These are phyloP conservation scores for Lindbergichthys nudifrons DNA, from an alignment of 2,797 vertebrate genomes.

Conservation along the genomic window DNA sequence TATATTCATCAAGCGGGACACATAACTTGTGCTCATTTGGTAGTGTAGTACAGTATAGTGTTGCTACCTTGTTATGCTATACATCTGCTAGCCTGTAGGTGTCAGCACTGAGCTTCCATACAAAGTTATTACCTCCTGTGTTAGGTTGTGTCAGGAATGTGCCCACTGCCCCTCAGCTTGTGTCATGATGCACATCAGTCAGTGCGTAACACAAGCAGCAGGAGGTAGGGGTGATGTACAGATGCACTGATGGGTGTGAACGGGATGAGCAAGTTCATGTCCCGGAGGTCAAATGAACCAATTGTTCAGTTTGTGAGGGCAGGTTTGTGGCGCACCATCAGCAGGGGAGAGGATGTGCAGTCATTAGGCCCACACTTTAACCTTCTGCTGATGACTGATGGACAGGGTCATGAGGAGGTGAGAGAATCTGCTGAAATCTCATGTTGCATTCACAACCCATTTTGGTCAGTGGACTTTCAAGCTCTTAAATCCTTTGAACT, in stretches of 20 bases:
- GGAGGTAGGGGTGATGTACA: neutral
- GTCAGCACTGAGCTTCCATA: constrained; percentile 7
- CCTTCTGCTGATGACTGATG: constrained; percentile 57
- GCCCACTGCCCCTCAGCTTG: neutral
- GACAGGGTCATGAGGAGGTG: constrained; percentile 53
- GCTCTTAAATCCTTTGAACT: neutral
- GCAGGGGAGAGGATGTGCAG: constrained; percentile 72
- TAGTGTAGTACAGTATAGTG: neutral
- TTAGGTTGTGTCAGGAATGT: constrained; percentile 3
- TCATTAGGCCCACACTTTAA: constrained; percentile 60
- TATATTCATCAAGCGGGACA: neutral
- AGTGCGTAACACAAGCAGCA: constrained; percentile 13
- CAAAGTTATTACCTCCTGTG: neutral
- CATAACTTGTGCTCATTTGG: neutral
- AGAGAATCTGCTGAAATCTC: constrained; percentile 17
- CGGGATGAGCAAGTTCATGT: constrained; percentile 45
- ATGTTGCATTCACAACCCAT: neutral
- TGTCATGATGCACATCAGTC: constrained; percentile 2
- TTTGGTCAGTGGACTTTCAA: neutral
- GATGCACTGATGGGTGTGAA: constrained; percentile 17
- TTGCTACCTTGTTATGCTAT: neutral
- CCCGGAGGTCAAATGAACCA: constrained; percentile 56
- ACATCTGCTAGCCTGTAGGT: neutral
- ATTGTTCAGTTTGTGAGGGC: constrained; percentile 55
- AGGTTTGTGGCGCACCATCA: constrained; percentile 49